These are phyloP conservation scores for Chiloscyllium punctatum DNA, from an alignment of 2,797 vertebrate genomes.

Conservation along the genomic window DNA sequence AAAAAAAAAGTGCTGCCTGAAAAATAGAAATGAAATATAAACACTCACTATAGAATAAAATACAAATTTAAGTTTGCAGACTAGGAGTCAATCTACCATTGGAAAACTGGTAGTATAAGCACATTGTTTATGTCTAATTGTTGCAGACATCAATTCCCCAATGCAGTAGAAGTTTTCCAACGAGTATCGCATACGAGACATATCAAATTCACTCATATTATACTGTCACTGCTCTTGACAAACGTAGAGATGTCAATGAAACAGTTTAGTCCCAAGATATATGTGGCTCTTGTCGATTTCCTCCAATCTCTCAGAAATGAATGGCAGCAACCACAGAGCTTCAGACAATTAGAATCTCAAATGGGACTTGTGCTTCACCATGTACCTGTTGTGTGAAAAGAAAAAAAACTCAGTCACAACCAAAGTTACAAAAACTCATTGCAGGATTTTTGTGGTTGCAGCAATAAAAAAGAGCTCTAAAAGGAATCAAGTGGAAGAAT, in stretches of 20 bases:
- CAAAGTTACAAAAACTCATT: conserved; percentile 39
- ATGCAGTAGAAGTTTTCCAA: conserved; percentile 33
- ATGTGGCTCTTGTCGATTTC: conserved; percentile 43
- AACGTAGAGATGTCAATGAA: conserved; percentile 25
- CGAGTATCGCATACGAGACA: conserved; percentile 13
- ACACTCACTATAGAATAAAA: conserved; percentile 32
- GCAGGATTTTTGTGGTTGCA: neutral
- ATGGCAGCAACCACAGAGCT: conserved; percentile 48
- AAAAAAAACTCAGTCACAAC: conserved; percentile 42
- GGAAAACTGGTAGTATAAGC: conserved; percentile 34
- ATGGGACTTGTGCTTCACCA: conserved; percentile 98
- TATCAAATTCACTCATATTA: conserved; percentile 10
- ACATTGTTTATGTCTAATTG: conserved; percentile 28
- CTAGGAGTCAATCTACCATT: conserved; percentile 35
- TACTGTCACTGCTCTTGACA: conserved; percentile 35
- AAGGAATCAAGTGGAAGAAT: conserved; percentile 4
- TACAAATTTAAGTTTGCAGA: conserved; percentile 37
- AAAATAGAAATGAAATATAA: conserved; percentile 27
- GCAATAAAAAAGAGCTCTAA: neutral
- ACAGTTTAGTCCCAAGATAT: conserved; percentile 37
- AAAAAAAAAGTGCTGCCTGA: conserved; percentile 24
- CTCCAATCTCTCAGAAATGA: conserved; percentile 50
- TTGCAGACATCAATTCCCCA: conserved; percentile 33
- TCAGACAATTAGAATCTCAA: conserved; percentile 80
- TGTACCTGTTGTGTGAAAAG: conserved; percentile 69